Conservation (phyloP, 2,797 vertebrate species). For the Sebastes diaconus region DNA sequence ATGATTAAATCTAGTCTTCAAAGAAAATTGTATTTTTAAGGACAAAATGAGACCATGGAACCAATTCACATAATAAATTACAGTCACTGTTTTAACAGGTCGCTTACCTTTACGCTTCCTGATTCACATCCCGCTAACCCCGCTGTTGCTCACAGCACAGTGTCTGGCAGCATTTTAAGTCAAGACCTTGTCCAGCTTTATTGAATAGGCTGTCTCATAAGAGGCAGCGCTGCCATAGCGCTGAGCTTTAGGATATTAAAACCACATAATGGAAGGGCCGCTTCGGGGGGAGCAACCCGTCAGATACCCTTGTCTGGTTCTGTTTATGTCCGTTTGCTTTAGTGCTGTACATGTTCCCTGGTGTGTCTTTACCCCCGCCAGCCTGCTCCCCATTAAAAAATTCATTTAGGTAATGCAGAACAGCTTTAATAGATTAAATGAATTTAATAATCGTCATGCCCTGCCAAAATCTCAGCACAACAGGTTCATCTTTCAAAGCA, state of each 20-base stretch:
- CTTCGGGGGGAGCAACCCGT: slow-evolving; percentile 47
- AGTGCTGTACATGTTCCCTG: slow-evolving; percentile 52
- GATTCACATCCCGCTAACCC: slow-evolving; percentile 10
- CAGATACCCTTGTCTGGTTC: slow-evolving; percentile 62
- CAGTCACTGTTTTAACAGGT: slow-evolving; percentile 1
- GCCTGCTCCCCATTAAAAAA: slow-evolving; percentile 68
- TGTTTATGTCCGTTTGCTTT: slow-evolving; percentile 67
- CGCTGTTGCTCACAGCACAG: background rate
- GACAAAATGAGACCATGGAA: slow-evolving; percentile 10
- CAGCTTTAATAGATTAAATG: slow-evolving; percentile 81
- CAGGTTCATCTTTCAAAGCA: slow-evolving; percentile 76
- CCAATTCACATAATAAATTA: slow-evolving; percentile 21
- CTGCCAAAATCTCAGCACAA: slow-evolving; percentile 65
- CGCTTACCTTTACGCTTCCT: slow-evolving; percentile 2
- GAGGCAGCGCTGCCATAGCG: slow-evolving; percentile 10
- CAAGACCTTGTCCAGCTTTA: slow-evolving; percentile 37
- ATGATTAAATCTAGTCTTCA: slow-evolving; percentile 12
- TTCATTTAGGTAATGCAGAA: slow-evolving; percentile 76
- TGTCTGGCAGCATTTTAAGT: slow-evolving; percentile 27
- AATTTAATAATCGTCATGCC: slow-evolving; percentile 76
- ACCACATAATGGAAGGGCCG: slow-evolving; percentile 46
- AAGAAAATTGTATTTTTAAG: slow-evolving; percentile 21
- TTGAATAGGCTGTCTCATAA: slow-evolving; percentile 45
- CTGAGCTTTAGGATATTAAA: slow-evolving; percentile 66
- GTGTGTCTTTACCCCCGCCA: slow-evolving; percentile 52